Evolutionary conservation across 2,797 vertebrate species (phyloP), one percentile per base, ranked within the genome.

Genomic region (Sylvia borin): DNA sequence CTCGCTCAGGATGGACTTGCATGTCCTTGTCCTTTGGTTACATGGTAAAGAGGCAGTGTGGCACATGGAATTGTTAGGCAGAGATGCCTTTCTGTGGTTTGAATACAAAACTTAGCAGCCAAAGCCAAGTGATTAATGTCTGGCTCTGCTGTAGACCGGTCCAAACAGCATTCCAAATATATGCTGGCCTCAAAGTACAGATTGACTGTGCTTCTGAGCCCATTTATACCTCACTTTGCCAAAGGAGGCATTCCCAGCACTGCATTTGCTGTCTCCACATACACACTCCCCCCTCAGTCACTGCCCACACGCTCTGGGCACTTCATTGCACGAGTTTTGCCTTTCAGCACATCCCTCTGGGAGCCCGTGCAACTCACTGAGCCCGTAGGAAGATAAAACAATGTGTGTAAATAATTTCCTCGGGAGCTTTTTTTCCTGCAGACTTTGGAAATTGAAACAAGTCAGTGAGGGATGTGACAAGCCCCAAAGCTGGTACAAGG

Each of bases 271-370:
- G 2, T 64, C 42, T 65, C 16, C n/a, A 45, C 20, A 5, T 14
- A 14, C 4, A 20, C 4, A 2, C 15, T 18, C 1, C 2, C 20
- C 7, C 8, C 38, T 60, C 47, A 32, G 1, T 57, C 67, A 8
- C 31, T 71, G 5, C 27, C 40, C 3, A 0, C 14, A 2, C 57
- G 48, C 20, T 81, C 62, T 72, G 45, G 40, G 27, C 19, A 15
- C 22, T 64, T 43, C 10, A 8, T 43, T 81, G 19, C 12, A 1
- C 0, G 1, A 50, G 34, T 38, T 61, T 62, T 65, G 31, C 47
- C 12, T 9, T 51, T 57, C 51, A 53, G 27, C 25, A 17, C 29
- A 25, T 3, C 10, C 5, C n/a, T 77, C 14, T 36, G 66, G 60
- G 62, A 79, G 18, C 38, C 60, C 45, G n/a, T 43, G 62, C 42